Conservation (phyloP, 1,140 invertebrate genomes). For the Saccostrea echinata region DNA sequence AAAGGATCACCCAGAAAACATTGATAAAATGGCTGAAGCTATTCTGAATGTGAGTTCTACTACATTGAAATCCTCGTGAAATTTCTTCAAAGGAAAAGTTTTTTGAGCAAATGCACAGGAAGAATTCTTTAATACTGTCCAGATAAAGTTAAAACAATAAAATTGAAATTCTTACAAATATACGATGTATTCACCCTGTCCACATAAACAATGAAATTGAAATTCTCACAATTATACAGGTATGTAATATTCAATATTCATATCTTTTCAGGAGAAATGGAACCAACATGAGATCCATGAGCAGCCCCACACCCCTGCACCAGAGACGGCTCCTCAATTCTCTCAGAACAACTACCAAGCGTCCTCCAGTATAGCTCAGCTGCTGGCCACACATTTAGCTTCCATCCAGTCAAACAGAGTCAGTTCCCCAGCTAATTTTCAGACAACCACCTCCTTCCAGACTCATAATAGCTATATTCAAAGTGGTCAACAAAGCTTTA, state of each 20-base stretch:
- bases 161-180: too few species aligned
- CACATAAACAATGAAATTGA: too few species aligned
- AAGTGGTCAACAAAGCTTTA: background rate
- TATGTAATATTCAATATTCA: background rate
- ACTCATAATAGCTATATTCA: background rate
- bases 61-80: background rate
- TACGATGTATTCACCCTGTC: too few species aligned
- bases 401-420: constrained; percentile 1
- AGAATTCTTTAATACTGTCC: too few species aligned
- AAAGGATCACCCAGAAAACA: constrained; percentile 42
- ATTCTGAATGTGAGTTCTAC: constrained; percentile 26
- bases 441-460: background rate
- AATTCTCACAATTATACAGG: background rate
- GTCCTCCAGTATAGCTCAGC: constrained; percentile 4
- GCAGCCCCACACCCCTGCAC: background rate
- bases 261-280: constrained; percentile 24
- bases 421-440: background rate
- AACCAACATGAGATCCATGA: background rate
- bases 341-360: constrained; percentile 13
- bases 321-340: background rate
- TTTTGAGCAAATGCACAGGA: too few species aligned
- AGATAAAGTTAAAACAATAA: too few species aligned
- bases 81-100: too few species aligned
- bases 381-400: constrained; percentile 2
- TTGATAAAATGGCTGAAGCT: constrained; percentile 43